A percentile compares a stretch with the other conserved stretches of the same genome.
phyloP scores from a whole-genome alignment of 1,140 invertebrate genomes.

The Atta cephalotes region DNA sequence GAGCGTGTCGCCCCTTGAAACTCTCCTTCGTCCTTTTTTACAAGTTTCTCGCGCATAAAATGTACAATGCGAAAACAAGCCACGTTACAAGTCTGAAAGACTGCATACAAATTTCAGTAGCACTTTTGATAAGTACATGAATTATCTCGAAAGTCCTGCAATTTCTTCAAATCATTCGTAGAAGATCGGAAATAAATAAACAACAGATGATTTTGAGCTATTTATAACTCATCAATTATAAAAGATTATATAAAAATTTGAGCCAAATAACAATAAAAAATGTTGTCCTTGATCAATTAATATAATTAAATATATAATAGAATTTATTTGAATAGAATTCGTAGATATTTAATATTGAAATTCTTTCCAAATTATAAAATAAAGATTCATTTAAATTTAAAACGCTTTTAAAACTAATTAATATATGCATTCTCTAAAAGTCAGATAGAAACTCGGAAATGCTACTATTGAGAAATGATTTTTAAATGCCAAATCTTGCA shows the following conservation, averaged over 20 bases:
- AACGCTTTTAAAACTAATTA: neutral
- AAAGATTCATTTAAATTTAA: neutral
- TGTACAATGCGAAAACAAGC: conserved; percentile 29
- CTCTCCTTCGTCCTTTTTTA: conserved; percentile 50
- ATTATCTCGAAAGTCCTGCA: neutral
- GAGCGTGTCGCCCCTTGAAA: conserved; percentile 80
- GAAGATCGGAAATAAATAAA: neutral
- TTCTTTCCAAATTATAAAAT: neutral
- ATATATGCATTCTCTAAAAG: neutral
- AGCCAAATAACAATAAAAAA: neutral
- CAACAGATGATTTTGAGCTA: neutral
- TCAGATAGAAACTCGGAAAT: neutral
- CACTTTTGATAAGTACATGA: neutral
- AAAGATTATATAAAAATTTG: neutral
- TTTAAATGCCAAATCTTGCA: neutral
- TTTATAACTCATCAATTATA: neutral
- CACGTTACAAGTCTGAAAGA: conserved; percentile 16
- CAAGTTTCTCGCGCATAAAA: conserved; percentile 12
- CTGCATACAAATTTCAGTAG: conserved; percentile 19
- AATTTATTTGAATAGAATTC: neutral
- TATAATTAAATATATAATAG: neutral
- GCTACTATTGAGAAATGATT: neutral
- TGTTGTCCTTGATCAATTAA: neutral
- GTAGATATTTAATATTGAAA: neutral
- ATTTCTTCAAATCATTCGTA: neutral